A percentile compares a stretch with the other conserved stretches of the same genome.
Evolutionary conservation across 2,888 invertebrate genomes (phyloP).

Genomic region (Agrilus mali): DNA sequence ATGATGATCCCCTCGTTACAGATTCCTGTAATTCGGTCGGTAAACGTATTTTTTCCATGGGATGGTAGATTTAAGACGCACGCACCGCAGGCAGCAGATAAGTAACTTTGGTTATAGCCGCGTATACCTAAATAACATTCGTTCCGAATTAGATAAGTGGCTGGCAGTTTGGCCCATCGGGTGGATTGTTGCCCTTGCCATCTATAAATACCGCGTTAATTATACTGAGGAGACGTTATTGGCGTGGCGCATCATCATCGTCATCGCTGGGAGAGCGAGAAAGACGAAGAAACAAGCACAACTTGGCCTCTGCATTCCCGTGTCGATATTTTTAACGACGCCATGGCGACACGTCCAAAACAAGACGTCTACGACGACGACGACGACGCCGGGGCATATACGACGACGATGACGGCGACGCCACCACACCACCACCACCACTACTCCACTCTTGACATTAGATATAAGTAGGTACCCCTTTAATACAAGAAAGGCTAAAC

Average conservation of each 20-base stretch:
- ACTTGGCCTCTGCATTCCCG: constrained; percentile 26
- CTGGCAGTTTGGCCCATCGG: constrained; percentile 2
- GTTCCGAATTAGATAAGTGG: too few species aligned
- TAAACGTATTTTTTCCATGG: too few species aligned
- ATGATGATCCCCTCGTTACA: too few species aligned
- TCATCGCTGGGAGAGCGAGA: constrained; percentile 1
- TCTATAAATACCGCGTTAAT: constrained; percentile 36
- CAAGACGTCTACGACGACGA: constrained; percentile 9
- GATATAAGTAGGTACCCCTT: too few species aligned
- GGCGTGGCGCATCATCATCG: constrained; percentile 22
- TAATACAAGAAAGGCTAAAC: too few species aligned
- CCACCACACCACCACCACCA: neutral
- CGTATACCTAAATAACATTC: too few species aligned
- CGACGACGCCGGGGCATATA: constrained; percentile 5
- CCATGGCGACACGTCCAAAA: constrained; percentile 15
- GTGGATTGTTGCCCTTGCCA: constrained; percentile 31
- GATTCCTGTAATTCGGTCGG: too few species aligned
- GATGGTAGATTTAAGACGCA: too few species aligned
- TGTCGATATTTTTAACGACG: constrained; percentile 36
- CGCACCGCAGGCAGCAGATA: too few species aligned
- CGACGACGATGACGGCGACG: constrained; percentile 7
- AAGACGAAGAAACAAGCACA: neutral
- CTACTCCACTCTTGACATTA: neutral
- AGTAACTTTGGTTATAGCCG: too few species aligned
- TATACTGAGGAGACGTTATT: constrained; percentile 32